Base-by-base conservation (phyloP, 1,140 invertebrate species). In the Heliconius eleuchia region DNA sequence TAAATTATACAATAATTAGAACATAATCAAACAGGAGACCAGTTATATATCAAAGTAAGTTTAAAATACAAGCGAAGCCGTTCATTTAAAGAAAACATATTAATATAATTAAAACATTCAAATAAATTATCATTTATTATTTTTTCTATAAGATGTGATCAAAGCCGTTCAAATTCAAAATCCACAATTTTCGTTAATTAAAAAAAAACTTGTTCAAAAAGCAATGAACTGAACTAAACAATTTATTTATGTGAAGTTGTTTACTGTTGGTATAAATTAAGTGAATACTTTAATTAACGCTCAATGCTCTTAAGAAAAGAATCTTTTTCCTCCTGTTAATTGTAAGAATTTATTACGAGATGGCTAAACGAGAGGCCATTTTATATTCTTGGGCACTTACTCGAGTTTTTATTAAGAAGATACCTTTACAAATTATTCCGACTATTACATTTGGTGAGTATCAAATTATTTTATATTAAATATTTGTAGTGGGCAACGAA, bases 211-310 rank as follows among this genome's bases (percentile, higher is more conserved):
- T 13, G 7, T 57, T 74, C 4, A 71, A 23, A 55, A 50, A 72
- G 76, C 42, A 71, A 72, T 77, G 18, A 52, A 77, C 50, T 72
- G 46, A 72, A 77, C 50, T 76, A 55, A 71, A 77, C 50, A 18
- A 70, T 71, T 77, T 77, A 77, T 77, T 77, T 77, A 72, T 71
- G 75, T 55, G 71, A 77, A 42, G 75, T 76, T 76, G 75, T 76
- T 76, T 76, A 76, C 66, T 76, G 57, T 71, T 60, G 72, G 6
- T 71, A 55, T 77, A 77, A 77, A 77, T 77, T 77, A 77, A 77
- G 76, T 77, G 76, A 77, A 77, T 77, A 77, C 76, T 77, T 77
- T 77, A 77, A 72, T 77, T 77, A 77, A 77, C 76, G 72, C 76
- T 72, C 76, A 72, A 77, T 77, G 76, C 76, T 77, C 60, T 77